Evolutionary conservation across 2,797 vertebrate species (phyloP).

Genomic region (Ctenopoma kingsleyae): DNA sequence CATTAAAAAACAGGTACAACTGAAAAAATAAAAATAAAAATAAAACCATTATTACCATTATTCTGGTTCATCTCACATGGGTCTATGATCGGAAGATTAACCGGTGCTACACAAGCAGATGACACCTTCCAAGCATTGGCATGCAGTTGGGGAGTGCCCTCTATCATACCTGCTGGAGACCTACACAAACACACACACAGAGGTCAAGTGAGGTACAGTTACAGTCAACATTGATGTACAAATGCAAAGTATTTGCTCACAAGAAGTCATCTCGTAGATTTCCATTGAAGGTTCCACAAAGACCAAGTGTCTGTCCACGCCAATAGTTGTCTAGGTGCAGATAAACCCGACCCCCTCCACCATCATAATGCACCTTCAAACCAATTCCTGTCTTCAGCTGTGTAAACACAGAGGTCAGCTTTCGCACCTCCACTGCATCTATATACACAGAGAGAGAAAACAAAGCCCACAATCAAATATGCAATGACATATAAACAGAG

Average conservation of each 20-base stretch:
- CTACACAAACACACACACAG: slow-evolving; percentile 69
- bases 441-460: slow-evolving; percentile 11
- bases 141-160: slow-evolving; percentile 97
- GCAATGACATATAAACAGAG: background rate
- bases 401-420: slow-evolving; percentile 93
- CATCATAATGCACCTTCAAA: slow-evolving; percentile 91
- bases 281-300: slow-evolving; percentile 97
- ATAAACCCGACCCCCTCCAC: slow-evolving; percentile 92
- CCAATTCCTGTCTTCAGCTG: slow-evolving; percentile 92
- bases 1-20: background rate
- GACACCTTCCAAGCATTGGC: slow-evolving; percentile 97
- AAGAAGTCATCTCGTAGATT: slow-evolving; percentile 98
- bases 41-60: slow-evolving; percentile 85
- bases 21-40: background rate
- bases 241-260: slow-evolving; percentile 81
- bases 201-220: background rate
- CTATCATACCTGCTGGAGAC: slow-evolving; percentile 97
- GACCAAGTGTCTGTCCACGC: slow-evolving; percentile 92
- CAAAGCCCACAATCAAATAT: background rate
- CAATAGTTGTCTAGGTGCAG: slow-evolving; percentile 90
- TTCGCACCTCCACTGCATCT: slow-evolving; percentile 90
- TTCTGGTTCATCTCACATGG: slow-evolving; percentile 95
- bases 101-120: slow-evolving; percentile 91
- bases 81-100: slow-evolving; percentile 94
- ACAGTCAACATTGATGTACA: slow-evolving; percentile 35